Conservation (phyloP, 1,140 invertebrate genomes). For the Drosophila azteca region DNA sequence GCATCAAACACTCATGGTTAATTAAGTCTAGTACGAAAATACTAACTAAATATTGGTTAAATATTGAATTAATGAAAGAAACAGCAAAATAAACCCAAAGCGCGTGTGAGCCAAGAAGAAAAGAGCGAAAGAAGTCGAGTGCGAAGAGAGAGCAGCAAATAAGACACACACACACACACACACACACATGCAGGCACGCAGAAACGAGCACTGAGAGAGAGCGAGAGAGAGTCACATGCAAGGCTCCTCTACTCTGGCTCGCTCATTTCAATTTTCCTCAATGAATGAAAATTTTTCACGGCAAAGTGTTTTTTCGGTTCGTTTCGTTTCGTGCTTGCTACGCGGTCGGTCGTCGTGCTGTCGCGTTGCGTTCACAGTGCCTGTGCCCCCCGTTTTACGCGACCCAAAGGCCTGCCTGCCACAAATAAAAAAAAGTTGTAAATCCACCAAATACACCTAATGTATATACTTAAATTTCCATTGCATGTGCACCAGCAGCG, state of each 20-base stretch:
- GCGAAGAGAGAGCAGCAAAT: no score
- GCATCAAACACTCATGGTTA: no score
- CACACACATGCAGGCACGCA: no score
- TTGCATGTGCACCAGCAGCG: conserved; percentile 30
- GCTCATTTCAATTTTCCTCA: conserved; percentile 80
- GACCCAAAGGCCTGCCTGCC: conserved; percentile 3
- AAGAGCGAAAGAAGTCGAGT: no score
- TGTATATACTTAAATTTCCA: conserved; percentile 37
- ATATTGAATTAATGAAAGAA: no score
- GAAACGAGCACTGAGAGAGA: conserved; percentile 19
- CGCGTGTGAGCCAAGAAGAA: no score
- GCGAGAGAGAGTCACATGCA: conserved; percentile 35
- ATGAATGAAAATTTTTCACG: conserved; percentile 82
- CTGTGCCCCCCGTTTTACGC: conserved; percentile 20
- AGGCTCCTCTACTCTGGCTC: conserved; percentile 10
- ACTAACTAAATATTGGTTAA: no score
- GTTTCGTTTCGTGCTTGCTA: conserved; percentile 55
- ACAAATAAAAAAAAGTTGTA: conserved; percentile 42
- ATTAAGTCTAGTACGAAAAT: no score
- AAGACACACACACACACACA: no score
- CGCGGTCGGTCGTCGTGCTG: conserved; percentile 35
- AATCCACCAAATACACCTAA: conserved; percentile 32
- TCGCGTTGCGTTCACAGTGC: conserved; percentile 5
- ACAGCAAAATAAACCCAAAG: no score
- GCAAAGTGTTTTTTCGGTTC: conserved; percentile 63